These are phyloP conservation scores for Sycophaga agraensis DNA, from an alignment of 1,140 invertebrate species.

Conservation along the genomic window DNA sequence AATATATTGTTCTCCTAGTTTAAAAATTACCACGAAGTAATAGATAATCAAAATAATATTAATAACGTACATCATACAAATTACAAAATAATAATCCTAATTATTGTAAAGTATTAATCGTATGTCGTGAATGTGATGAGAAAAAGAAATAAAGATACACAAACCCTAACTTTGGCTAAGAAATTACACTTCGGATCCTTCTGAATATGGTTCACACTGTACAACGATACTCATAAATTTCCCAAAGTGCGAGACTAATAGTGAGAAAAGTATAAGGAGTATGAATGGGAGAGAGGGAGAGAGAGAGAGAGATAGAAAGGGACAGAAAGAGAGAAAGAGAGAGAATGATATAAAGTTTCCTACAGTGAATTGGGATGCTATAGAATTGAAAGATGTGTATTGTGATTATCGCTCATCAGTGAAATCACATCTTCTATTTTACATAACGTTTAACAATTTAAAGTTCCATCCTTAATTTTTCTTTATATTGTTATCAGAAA, in stretches of 20 bases:
- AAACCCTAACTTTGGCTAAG: slow-evolving; percentile 54
- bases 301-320: too few species aligned
- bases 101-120: slow-evolving; percentile 40
- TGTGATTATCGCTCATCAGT: slow-evolving; percentile 30
- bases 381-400: slow-evolving; percentile 13
- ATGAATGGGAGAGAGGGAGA: not conserved
- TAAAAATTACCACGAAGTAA: slow-evolving; percentile 53
- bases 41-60: slow-evolving; percentile 42
- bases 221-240: not conserved
- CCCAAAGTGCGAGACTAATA: not conserved
- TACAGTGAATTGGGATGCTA: not conserved
- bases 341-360: not conserved
- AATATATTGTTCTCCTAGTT: slow-evolving; percentile 54
- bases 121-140: slow-evolving; percentile 31
- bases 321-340: too few species aligned
- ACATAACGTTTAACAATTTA: not conserved
- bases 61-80: slow-evolving; percentile 33
- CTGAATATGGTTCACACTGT: not conserved
- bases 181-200: slow-evolving; percentile 43
- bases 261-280: not conserved
- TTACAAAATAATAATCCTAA: slow-evolving; percentile 25
- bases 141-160: slow-evolving; percentile 33
- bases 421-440: slow-evolving; percentile 34
- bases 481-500: not conserved
- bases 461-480: not conserved